Conservation (phyloP, 2,113 vertebrate species). For the Aix galericulata region DNA sequence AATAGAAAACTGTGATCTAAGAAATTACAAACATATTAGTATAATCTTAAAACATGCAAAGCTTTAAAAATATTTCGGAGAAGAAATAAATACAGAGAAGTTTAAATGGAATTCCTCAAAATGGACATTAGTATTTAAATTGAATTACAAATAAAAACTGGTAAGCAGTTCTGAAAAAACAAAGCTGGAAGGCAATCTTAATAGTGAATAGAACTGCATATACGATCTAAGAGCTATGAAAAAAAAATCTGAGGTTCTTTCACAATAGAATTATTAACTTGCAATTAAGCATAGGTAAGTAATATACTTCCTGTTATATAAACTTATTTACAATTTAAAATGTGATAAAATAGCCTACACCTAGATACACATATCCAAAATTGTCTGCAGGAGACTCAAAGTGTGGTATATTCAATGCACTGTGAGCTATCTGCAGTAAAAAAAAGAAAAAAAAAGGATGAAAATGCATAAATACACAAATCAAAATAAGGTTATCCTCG, state of each 20-base stretch:
- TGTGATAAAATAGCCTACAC: not conserved
- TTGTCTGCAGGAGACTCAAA: not conserved
- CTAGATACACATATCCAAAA: not conserved
- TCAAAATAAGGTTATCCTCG: constrained; percentile 35
- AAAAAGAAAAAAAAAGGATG: not conserved
- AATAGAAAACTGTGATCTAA: not conserved
- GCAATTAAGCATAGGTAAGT: not conserved
- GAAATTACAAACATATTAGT: not conserved
- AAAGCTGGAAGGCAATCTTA: not conserved
- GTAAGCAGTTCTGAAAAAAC: not conserved
- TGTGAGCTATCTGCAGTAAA: constrained; percentile 48
- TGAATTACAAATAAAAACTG: not conserved
- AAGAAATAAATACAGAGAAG: not conserved
- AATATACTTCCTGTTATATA: not conserved
- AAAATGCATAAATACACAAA: constrained; percentile 26
- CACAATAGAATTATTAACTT: not conserved
- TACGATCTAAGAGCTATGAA: not conserved
- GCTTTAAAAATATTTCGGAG: not conserved
- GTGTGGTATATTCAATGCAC: not conserved
- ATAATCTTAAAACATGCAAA: not conserved
- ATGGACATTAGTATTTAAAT: not conserved
- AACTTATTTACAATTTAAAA: not conserved
- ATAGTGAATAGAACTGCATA: not conserved
- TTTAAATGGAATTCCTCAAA: not conserved
- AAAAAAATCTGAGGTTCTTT: not conserved